These are phyloP conservation scores for Buteo buteo DNA, from an alignment of 2,113 vertebrate species.

Conservation along the genomic window DNA sequence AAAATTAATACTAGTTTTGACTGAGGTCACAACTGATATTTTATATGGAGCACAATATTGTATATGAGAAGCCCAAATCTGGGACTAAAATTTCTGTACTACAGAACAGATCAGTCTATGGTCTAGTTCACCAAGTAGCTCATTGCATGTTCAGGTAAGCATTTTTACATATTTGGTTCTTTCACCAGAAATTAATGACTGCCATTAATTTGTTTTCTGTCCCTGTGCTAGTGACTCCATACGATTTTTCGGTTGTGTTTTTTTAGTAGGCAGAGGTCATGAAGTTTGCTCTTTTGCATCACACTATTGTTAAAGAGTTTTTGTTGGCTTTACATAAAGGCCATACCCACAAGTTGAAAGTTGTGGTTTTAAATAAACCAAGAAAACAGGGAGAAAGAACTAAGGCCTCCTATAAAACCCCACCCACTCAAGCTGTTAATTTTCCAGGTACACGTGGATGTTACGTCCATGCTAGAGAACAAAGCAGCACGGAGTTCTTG, in stretches of 20 bases:
- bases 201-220: neutral
- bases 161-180: neutral
- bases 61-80: neutral
- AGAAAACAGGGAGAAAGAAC: neutral
- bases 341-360: neutral
- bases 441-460: neutral
- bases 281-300: neutral
- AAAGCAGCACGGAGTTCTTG: neutral
- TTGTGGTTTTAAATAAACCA: neutral
- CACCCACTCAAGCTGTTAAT: neutral
- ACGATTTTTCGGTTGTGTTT: neutral
- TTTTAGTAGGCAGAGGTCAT: neutral
- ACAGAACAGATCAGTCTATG: neutral
- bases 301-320: neutral
- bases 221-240: neutral
- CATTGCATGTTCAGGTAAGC: neutral
- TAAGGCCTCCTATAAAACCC: neutral
- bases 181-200: neutral
- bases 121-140: neutral
- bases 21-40: neutral
- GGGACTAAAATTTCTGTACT: neutral
- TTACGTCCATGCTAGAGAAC: neutral
- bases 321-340: neutral
- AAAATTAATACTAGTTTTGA: neutral
- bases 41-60: neutral